Evolutionary conservation across 2,888 invertebrate species (phyloP), one percentile per base, ranked within the genome.

Genomic region (Drosophila eohydei): DNA sequence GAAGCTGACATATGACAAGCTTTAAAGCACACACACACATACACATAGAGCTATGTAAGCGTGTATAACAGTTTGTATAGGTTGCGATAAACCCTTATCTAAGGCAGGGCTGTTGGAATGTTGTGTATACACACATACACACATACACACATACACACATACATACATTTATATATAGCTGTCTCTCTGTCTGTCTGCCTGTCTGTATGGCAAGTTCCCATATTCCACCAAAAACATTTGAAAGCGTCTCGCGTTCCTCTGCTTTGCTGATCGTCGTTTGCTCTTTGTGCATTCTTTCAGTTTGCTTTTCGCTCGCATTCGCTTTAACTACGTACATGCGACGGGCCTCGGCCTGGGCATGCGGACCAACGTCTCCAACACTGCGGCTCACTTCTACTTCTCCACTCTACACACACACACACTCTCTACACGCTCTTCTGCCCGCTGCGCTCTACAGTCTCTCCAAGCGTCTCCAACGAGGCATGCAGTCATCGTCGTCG

Each of bases 271-370:
- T 83, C 81, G 66, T 65, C 81, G 88, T 75, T 66, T 72, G 74
- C 78, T 73, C 74, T 84, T 81, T 81, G 89, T 89, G 86, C 90
- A 86, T 88, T 86, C 90, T 83, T 86, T 83, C 71, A 78, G 69
- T 74, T 69, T 65, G 83, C 69, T 88, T 84, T 85, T 66, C 65
- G 64, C 61, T 76, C 71, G 63, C 69, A 72, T 81, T 84, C 81
- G 78, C 65, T 60, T 54, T 11, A 43, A 43, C 48, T 48, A 30
- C 32, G 46, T n/a, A 30, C 26, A 44, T 44, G 44, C n/a, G 48
- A 48, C 48, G n/a, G 55, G 55, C 55, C 55, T 66, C 57, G 44
- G 56, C 41, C 9, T 30, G 30, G 3, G 30, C 12, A 21, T 44
- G 26, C 28, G 44, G 43, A 43, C 52, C 58, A 66, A 66, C 71